Percentiles rank a stretch among this genome's conserved stretches.
Evolutionary conservation across 1,140 invertebrate species (phyloP).

Genomic region (Branchinecta lynchi): DNA sequence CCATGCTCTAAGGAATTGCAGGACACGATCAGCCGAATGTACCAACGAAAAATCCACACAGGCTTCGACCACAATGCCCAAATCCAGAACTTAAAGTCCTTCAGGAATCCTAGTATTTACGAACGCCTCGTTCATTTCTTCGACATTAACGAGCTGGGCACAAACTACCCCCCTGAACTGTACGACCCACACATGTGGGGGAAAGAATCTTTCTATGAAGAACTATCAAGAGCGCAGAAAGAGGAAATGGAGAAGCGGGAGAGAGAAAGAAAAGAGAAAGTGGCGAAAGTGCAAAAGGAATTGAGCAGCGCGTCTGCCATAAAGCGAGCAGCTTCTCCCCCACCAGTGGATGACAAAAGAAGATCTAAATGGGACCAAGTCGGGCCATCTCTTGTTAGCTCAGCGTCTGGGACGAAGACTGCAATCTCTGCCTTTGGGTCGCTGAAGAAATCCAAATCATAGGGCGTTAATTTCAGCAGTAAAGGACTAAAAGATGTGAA

Average conservation of each 20-base stretch:
- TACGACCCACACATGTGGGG: conserved; percentile 77
- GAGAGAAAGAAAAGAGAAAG: conserved; percentile 80
- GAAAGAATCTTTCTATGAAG: conserved; percentile 83
- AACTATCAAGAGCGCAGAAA: conserved; percentile 73
- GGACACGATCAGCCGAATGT: conserved; percentile 62
- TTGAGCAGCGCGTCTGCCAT: conserved; percentile 38
- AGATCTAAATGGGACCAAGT: conserved; percentile 86
- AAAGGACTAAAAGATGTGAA: neutral
- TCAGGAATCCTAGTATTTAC: conserved; percentile 92
- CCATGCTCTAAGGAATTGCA: conserved; percentile 23
- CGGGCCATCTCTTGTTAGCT: conserved; percentile 42
- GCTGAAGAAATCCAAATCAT: conserved; percentile 50
- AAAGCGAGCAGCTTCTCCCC: conserved; percentile 29
- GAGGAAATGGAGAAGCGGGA: conserved; percentile 80
- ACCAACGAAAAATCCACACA: conserved; percentile 51
- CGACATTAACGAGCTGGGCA: conserved; percentile 85
- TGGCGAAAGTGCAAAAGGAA: conserved; percentile 71
- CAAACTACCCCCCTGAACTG: conserved; percentile 74
- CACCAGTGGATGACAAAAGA: conserved; percentile 48
- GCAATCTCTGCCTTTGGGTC: conserved; percentile 76
- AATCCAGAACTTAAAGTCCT: conserved; percentile 80
- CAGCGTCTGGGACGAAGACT: conserved; percentile 64
- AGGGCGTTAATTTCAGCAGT: neutral
- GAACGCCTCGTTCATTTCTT: conserved; percentile 88
- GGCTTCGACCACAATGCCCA: conserved; percentile 72